Evolutionary conservation across 2,888 invertebrate species (phyloP), one percentile per base, ranked within the genome.

Genomic region (Melikaiella ostensackeni): DNA sequence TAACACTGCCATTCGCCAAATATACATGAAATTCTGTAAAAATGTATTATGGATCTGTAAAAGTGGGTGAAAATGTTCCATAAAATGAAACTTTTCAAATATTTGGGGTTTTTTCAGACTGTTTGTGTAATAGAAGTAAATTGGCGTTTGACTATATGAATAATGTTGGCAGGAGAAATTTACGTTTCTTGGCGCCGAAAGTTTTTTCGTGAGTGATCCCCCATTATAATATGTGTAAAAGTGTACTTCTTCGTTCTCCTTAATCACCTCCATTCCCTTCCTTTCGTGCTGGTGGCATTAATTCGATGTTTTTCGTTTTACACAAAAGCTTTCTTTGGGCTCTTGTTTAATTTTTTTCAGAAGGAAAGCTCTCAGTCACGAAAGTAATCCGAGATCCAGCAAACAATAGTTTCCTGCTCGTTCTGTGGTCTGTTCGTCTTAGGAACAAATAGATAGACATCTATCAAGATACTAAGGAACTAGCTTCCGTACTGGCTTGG

Each of bases 241-340:
- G 4, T 16, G 30, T 21, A 24, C 21, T 7, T 33, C 3, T 33
- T 21, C 50, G 19, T 74, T 8, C 42, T n/a, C 8, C 8, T 50
- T 50, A 78, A 78, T 75, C 66, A 78, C 57, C n/a, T 63, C 57
- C 42, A 70, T 70, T 75, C 46, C 57, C 73, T 75, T 55, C 42
- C 57, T 50, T 73, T 59, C 70, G 21, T 38, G 35, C 64, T 38
- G 6, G 42, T 66, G 24, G 66, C 16, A 46, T 66, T 66, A 46
- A 38, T 66, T 66, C 2, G 24, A 66, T 0, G 42, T 66, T 66
- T 46, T 66, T 66, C 16, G 27, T 66, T 24, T 66, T 16, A 16
- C 16, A 42, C 42, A 27, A 66, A 66, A 66, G 38, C 13, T 24
- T 42, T 27, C 21, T 66, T 66, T 24, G 16, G 38, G 7, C 42